Base-by-base conservation (phyloP, 2,888 invertebrate genomes). In the Charanyca ferruginea region DNA sequence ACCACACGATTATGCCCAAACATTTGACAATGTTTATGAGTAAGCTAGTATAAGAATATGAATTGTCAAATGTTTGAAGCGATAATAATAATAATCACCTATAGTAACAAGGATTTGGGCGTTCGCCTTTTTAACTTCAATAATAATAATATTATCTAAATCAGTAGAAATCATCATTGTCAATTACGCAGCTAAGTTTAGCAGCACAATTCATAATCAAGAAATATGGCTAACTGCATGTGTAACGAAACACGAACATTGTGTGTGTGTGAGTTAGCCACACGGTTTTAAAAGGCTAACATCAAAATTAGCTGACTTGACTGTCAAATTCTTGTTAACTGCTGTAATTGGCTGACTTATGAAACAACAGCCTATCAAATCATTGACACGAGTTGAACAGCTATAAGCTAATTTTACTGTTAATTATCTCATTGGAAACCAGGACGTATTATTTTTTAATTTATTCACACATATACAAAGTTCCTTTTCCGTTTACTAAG, bases 31-130 rank as follows among this genome's bases (percentile, higher is more conserved):
- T 52, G 16, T 67, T 66, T 61, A 45, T 62, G 54, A 42, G 48
- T 63, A 66, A 68, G 64, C 59, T 68, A 59, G 28, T 67, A 61
- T 61, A 63, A 48, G 60, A 55, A 79, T 68, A 59, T 66, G 38
- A 73, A 59, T 77, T 74, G 80, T 74, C 74, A 70, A 80, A 74
- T 28, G 58, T 77, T 80, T 72, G 71, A 58, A 66, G 49, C 61
- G 18, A 62, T 57, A 28, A 66, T 60, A 28, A 66, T 60, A 9
- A 66, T 58, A 59, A 53, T 42, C 44, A 66, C 32, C 42, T 66
- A 60, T 52, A 64, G 18, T 74, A 59, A 62, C 38, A 58, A 47
- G 58, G 47, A 49, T 47, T 51, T n/a, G n/a, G n/a, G n/a, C n/a
- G 66, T 63, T 77, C 59, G 66, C 78, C 61, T 69, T 71, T 64